Conservation (phyloP, 2,797 vertebrate genomes). For the Silurus aristotelis region DNA sequence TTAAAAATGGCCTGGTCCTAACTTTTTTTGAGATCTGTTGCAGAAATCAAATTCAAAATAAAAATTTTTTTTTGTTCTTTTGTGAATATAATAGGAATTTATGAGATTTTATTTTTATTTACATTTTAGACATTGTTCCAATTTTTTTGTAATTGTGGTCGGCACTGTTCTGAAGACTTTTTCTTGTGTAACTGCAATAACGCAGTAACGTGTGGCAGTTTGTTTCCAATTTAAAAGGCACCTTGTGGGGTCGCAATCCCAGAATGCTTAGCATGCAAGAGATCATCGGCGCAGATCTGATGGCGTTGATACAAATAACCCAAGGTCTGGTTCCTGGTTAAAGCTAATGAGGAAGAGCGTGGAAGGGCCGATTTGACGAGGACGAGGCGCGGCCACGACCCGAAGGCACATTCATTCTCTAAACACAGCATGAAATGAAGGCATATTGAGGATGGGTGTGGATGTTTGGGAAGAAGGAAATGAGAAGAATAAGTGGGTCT, state of each 20-base stretch:
- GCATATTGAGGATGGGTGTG: slow-evolving; percentile 35
- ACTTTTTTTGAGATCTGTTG: too few relatives aligned
- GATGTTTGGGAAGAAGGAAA: slow-evolving; percentile 22
- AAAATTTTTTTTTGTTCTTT: too few relatives aligned
- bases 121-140: too few relatives aligned
- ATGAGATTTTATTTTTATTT: too few relatives aligned
- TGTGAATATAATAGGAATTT: too few relatives aligned
- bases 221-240: slow-evolving; percentile 47
- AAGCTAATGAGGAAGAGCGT: slow-evolving; percentile 49
- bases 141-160: neutral
- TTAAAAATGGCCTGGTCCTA: too few relatives aligned
- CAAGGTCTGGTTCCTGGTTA: slow-evolving; percentile 34
- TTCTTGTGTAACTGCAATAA: neutral
- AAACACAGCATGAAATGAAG: slow-evolving; percentile 57
- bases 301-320: slow-evolving; percentile 38
- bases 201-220: neutral
- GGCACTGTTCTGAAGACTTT: neutral
- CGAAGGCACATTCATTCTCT: slow-evolving; percentile 38
- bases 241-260: slow-evolving; percentile 47
- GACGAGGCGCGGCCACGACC: slow-evolving; percentile 31
- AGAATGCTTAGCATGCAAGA: slow-evolving; percentile 16
- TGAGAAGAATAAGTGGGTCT: slow-evolving; percentile 11
- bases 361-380: slow-evolving; percentile 43
- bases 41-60: too few relatives aligned
- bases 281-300: slow-evolving; percentile 36